A percentile compares a stretch with the other conserved stretches of the same genome.
Conservation (phyloP, 2,797 vertebrate species). For the Myotis planiceps region DNA sequence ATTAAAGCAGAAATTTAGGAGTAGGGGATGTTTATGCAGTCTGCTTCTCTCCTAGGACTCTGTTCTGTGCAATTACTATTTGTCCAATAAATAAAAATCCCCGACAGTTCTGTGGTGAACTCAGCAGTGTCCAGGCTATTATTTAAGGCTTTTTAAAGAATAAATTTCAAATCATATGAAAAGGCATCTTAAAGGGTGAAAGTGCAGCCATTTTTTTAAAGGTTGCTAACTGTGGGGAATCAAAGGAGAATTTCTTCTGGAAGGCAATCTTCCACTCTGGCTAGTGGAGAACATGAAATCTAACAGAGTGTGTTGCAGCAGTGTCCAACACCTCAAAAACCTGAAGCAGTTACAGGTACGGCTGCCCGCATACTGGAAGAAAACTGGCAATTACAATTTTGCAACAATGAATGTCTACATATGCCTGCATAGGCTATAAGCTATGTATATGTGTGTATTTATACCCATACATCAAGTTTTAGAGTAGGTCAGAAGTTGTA, state of each 20-base stretch:
- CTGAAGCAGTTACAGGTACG: background rate
- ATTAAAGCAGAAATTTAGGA: conserved; percentile 20
- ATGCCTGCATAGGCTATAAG: background rate
- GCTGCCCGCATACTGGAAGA: background rate
- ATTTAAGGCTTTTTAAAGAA: conserved; percentile 71
- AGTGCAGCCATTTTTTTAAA: conserved; percentile 55
- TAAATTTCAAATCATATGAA: conserved; percentile 78
- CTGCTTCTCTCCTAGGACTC: conserved; percentile 41
- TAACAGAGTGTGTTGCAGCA: background rate
- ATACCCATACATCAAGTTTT: background rate
- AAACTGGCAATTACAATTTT: background rate
- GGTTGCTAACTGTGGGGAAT: background rate
- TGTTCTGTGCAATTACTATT: conserved; percentile 56
- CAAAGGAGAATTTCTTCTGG: conserved; percentile 1
- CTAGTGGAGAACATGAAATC: background rate
- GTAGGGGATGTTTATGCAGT: background rate
- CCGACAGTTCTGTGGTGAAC: conserved; percentile 65
- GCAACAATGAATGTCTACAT: background rate
- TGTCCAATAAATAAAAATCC: conserved; percentile 69
- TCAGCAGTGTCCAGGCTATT: conserved; percentile 61
- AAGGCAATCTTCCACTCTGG: background rate
- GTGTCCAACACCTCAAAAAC: background rate
- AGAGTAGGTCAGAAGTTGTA: background rate
- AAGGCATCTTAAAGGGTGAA: conserved; percentile 65
- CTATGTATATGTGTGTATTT: background rate